Percentiles rank a stretch among this genome's conserved stretches.
Conservation (phyloP, 1,140 invertebrate species). For the Asobara japonica region DNA sequence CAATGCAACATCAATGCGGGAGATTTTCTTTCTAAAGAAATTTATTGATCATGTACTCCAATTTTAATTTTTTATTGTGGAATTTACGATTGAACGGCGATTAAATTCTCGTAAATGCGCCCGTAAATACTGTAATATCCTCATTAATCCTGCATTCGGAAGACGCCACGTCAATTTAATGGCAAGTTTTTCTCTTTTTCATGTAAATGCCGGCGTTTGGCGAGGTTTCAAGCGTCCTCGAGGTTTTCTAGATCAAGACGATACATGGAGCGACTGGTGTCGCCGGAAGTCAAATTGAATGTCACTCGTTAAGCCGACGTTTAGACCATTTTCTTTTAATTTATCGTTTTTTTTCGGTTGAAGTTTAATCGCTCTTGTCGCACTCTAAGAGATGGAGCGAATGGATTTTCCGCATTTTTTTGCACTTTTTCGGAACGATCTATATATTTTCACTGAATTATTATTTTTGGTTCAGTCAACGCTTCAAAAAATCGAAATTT, state of each 20-base stretch:
- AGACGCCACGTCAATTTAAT: no score
- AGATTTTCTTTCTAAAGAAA: background rate
- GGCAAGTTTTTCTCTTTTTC: background rate
- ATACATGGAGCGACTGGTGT: slow-evolving; percentile 10
- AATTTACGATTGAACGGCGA: background rate
- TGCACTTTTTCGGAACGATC: no score
- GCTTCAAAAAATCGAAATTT: no score
- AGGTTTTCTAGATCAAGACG: background rate
- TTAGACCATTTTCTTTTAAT: no score
- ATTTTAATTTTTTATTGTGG: no score
- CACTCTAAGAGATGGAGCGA: no score
- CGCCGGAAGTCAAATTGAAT: slow-evolving; percentile 35
- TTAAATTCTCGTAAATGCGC: background rate
- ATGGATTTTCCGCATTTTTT: no score
- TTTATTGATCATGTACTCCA: background rate
- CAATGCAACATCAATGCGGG: background rate
- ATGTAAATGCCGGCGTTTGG: background rate
- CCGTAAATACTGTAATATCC: background rate
- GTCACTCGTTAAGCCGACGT: slow-evolving; percentile 15
- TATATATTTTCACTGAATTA: no score
- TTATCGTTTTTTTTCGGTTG: no score
- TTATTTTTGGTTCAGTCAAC: no score
- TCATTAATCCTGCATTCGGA: background rate
- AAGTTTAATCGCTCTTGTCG: no score
- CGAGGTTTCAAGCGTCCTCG: background rate